Percentiles rank a stretch among this genome's conserved stretches.
Evolutionary conservation across 2,113 vertebrate species (phyloP).

Genomic region (Entosphenus tridentatus): DNA sequence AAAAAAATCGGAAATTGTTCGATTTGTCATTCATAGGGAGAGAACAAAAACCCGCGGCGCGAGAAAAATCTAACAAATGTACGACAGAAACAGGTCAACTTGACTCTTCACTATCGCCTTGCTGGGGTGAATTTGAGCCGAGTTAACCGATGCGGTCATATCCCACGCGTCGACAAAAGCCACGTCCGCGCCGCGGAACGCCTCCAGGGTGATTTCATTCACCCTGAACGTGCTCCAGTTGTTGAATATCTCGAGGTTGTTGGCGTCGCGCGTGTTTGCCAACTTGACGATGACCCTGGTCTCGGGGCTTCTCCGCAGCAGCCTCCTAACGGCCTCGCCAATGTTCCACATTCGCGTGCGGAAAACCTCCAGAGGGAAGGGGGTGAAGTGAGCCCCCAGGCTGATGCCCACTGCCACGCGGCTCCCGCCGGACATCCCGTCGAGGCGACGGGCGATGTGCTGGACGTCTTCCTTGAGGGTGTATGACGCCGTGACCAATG

Average conservation of each 20-base stretch:
- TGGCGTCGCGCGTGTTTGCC: slow-evolving; percentile 12
- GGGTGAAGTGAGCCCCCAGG: slow-evolving; percentile 14
- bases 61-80: slow-evolving; percentile 4
- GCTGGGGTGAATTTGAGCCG: neutral
- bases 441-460: too few species aligned
- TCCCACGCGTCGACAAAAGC: slow-evolving; percentile 13
- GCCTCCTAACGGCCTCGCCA: slow-evolving; percentile 9
- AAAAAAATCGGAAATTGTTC: too few species aligned
- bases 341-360: slow-evolving; percentile 9
- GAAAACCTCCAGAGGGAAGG: slow-evolving; percentile 13
- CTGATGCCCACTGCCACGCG: slow-evolving; percentile 6
- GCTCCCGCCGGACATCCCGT: too few species aligned
- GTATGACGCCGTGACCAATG: too few species aligned
- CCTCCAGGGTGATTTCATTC: slow-evolving; percentile 8
- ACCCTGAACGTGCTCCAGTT: slow-evolving; percentile 13
- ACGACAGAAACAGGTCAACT: slow-evolving; percentile 9
- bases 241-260: neutral
- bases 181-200: slow-evolving; percentile 12
- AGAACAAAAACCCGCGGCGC: too few species aligned
- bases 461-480: too few species aligned
- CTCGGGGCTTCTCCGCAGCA: slow-evolving; percentile 11
- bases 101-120: slow-evolving; percentile 8
- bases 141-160: slow-evolving; percentile 8
- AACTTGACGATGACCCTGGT: slow-evolving; percentile 13
- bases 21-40: too few species aligned